These are phyloP conservation scores for Elephas maximus DNA, from an alignment of 2,113 vertebrate genomes.

Conservation along the genomic window DNA sequence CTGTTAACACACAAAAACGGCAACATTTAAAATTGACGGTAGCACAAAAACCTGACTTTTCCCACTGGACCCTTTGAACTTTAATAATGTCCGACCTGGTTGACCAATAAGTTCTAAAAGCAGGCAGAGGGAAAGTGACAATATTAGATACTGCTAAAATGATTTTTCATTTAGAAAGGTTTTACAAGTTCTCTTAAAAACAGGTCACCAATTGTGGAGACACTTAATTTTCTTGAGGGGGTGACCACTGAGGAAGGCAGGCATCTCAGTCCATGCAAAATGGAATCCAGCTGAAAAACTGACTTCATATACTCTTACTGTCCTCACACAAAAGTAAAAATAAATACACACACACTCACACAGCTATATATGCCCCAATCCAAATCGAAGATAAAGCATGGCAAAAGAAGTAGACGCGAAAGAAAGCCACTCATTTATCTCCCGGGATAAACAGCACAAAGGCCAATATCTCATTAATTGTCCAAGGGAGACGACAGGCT, in stretches of 20 bases:
- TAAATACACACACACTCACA: background rate
- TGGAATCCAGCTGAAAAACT: constrained; percentile 39
- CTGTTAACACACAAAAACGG: constrained; percentile 87
- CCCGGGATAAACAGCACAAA: constrained; percentile 36
- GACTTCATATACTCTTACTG: constrained; percentile 13
- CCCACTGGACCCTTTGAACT: constrained; percentile 88
- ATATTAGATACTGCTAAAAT: constrained; percentile 86
- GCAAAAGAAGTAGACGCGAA: constrained; percentile 49
- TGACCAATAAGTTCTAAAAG: constrained; percentile 89
- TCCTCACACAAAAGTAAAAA: constrained; percentile 65
- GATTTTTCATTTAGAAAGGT: constrained; percentile 89
- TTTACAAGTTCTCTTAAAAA: constrained; percentile 87
- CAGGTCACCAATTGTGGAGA: constrained; percentile 80
- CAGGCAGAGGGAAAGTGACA: constrained; percentile 88
- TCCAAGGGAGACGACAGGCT: constrained; percentile 33
- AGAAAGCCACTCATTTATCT: constrained; percentile 57
- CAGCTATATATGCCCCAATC: constrained; percentile 32
- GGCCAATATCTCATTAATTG: constrained; percentile 55
- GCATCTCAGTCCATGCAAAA: constrained; percentile 29
- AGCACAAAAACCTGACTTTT: constrained; percentile 89
- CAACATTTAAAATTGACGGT: constrained; percentile 91
- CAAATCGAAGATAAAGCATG: constrained; percentile 74
- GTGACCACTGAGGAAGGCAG: background rate
- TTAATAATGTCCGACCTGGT: constrained; percentile 91
- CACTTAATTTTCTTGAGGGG: constrained; percentile 80